These are phyloP conservation scores for Mionectes olivaceus DNA, from an alignment of 2,797 vertebrate genomes.

Conservation along the genomic window DNA sequence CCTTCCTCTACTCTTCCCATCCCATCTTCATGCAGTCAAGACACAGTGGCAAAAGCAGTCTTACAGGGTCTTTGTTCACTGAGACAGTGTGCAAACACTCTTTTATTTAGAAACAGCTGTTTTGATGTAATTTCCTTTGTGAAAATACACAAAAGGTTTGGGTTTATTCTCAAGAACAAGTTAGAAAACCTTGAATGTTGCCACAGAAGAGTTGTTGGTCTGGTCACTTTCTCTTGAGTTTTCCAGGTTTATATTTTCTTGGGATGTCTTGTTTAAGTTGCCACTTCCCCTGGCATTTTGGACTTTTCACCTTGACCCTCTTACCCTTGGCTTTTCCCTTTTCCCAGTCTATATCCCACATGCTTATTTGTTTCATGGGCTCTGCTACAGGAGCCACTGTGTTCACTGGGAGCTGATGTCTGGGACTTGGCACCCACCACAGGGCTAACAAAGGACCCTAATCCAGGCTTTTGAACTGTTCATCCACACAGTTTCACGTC, in stretches of 20 bases:
- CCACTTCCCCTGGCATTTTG: not conserved
- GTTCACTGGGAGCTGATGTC: not conserved
- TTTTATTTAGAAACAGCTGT: not conserved
- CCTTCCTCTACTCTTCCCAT: not conserved
- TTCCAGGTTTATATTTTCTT: not conserved
- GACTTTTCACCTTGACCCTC: not conserved
- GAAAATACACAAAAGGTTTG: not conserved
- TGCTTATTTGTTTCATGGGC: not conserved
- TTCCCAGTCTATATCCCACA: not conserved
- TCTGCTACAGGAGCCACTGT: not conserved
- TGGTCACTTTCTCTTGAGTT: constrained; percentile 17
- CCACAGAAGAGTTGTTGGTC: not conserved
- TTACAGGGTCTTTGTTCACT: not conserved
- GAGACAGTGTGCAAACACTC: not conserved
- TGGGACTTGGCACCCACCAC: not conserved
- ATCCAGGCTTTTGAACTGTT: constrained; percentile 4
- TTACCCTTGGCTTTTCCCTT: not conserved
- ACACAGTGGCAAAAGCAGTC: not conserved
- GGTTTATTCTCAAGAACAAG: not conserved
- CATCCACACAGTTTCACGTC: not conserved
- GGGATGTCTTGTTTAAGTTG: not conserved
- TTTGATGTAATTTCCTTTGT: not conserved
- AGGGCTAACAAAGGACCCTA: not conserved
- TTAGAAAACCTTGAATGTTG: not conserved
- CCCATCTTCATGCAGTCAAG: not conserved